Evolutionary conservation across 1,140 invertebrate species (phyloP), one percentile per base, ranked within the genome.

Genomic region (Macrotrachela quadricornifera): DNA sequence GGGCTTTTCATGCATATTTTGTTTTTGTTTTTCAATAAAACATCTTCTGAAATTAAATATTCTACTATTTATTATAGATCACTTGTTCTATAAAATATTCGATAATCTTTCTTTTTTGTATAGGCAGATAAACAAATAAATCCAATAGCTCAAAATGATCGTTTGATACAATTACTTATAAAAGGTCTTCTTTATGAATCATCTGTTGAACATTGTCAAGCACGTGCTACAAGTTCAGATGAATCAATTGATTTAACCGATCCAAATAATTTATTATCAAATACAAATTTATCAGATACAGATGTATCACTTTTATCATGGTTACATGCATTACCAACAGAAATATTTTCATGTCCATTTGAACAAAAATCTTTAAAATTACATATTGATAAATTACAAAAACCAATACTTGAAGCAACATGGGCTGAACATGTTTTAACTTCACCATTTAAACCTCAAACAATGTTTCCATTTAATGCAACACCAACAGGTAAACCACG

Each of bases 371-470:
- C 80, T 21, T 71, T 94, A 9, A 84, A 85, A 18, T 38, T 61
- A 37, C 41, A 42, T 36, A 38, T 49, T 44, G 46, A 48, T 4
- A 42, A 46, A 17, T 45, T 49, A 17, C 10, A 86, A 60, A 79
- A 85, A 60, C 85, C 85, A 0, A 80, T 65, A 13, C 68, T 92
- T 54, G 86, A 91, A 65, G 88, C 87, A 0, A 88, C 85, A 1
- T 95, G 87, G 87, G 88, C 85, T 1, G 87, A 92, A 64, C 85
- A 92, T 62, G 92, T 94, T 77, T 73, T 94, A 45, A 81, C 88
- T 39, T 90, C 85, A 9, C 88, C 88, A 4, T 90, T 92, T 56
- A 92, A 92, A 64, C 87, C 87, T 55, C 83, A 87, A 21, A 39
- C 42, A 62, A 30, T 30, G 21, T 92, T 92, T 66, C 87, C 87